phyloP scores from a whole-genome alignment of 2,797 vertebrate species.

The Syndactyla subalaris region DNA sequence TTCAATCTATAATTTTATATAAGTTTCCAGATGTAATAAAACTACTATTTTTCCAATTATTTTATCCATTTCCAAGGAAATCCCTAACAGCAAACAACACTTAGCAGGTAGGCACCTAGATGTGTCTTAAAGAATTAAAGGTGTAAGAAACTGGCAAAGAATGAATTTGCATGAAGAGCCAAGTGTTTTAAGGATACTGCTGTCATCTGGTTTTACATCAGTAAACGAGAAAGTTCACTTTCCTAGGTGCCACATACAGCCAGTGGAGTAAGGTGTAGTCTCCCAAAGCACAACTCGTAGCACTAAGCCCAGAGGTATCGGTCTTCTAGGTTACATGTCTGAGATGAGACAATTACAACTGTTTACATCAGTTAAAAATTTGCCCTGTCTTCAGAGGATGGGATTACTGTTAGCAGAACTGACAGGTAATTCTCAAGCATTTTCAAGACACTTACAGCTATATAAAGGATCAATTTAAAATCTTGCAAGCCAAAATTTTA shows the following conservation, averaged over 20 bases:
- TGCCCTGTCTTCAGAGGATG: not conserved
- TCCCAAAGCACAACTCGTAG: fast-evolving
- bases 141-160: not conserved
- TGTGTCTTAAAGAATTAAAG: not conserved
- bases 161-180: not conserved
- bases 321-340: not conserved
- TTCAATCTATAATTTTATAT: not conserved
- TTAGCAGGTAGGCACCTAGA: not conserved
- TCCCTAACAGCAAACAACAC: not conserved
- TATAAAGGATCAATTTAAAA: not conserved
- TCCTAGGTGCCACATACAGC: not conserved
- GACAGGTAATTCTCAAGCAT: not conserved
- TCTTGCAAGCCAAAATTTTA: not conserved
- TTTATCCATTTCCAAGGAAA: not conserved
- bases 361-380: not conserved
- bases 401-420: not conserved
- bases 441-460: not conserved
- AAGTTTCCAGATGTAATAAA: not conserved
- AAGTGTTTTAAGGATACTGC: not conserved
- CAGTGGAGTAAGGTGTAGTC: not conserved
- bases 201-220: not conserved
- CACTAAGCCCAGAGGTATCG: not conserved
- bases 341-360: not conserved
- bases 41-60: not conserved
- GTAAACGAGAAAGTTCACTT: not conserved